Base-by-base conservation (phyloP, 2,113 vertebrate species). In the Oriolus oriolus region DNA sequence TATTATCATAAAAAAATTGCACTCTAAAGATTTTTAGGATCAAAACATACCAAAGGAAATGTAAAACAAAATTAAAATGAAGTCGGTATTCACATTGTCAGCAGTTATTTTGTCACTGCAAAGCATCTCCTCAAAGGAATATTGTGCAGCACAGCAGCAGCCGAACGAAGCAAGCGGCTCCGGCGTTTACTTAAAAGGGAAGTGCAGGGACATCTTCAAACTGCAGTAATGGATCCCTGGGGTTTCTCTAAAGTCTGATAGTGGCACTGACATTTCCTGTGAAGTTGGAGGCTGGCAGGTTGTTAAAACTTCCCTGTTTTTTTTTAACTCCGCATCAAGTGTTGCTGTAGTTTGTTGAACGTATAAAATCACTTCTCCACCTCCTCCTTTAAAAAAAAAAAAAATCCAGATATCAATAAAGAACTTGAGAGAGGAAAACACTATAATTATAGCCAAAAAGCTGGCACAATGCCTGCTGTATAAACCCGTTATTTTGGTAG, bases 1-100 rank as follows among this genome's bases (percentile, higher is more conserved):
- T 94, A 93, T 96, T 97, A 96, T 41, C 89, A 78, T 85, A 81
- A 57, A 89, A 94, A 95, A 94, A 89, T 22, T 18, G 61, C 73
- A 14, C 93, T 94, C 92, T 60, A 45, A 97, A 97, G 93, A 73
- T 85, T 81, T 95, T 94, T 80, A 41, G 89, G 93, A 95, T 97
- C 95, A 96, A 97, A 97, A 97, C 95, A 95, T 44, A 95, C 66
- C 66, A 18, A 87, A 71, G 94, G 70, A 94, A 96, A 95, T 96
- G 97, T 96, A 97, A 96, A 97, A 96, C 95, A 96, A 97, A 97
- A 97, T 97, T 96, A 97, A 96, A 97, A 96, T 81, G 90, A 97
- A 97, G 95, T 23, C 45, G 9, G 95, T 73, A 94, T 97, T 94
- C 95, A 95, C 95, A 53, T 92, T 97, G 97, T 97, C 96, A 97